Conservation (phyloP, 2,113 vertebrate species). For the Hemibagrus wyckioides region DNA sequence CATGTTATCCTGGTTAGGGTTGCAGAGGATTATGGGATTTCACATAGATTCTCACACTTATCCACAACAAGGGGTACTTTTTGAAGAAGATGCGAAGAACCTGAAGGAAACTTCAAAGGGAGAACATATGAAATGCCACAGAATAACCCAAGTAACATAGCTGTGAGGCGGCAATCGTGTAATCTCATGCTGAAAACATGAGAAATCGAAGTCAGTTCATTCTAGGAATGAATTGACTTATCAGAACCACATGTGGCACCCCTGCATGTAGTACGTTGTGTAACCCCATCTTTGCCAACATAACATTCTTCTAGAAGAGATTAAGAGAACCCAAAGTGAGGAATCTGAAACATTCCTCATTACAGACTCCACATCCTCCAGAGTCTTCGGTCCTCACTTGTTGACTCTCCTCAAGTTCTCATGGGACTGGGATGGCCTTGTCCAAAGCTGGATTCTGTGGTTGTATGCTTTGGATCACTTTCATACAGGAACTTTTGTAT, state of each 20-base stretch:
- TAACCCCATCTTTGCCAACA: not conserved
- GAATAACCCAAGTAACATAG: not conserved
- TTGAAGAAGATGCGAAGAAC: not conserved
- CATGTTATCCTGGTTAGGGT: not conserved
- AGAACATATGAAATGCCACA: not conserved
- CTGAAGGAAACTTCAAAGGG: not conserved
- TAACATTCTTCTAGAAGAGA: not conserved
- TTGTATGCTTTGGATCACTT: conserved; percentile 16
- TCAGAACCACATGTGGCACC: not conserved
- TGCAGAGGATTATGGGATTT: not conserved
- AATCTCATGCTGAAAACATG: not conserved
- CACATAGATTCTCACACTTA: not conserved
- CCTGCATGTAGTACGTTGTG: not conserved
- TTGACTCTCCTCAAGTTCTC: not conserved
- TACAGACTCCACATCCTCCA: not conserved
- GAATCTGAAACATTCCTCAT: not conserved
- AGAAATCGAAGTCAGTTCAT: not conserved
- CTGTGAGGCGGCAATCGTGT: not conserved
- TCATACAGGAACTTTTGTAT: conserved; percentile 2
- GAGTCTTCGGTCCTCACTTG: not conserved
- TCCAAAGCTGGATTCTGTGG: not conserved
- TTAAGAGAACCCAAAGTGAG: not conserved
- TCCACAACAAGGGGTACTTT: not conserved
- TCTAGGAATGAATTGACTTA: not conserved
- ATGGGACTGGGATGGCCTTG: not conserved